Base-by-base conservation (phyloP, 92 coral and sea anemone species). In the Anthopleura xanthogrammica region DNA sequence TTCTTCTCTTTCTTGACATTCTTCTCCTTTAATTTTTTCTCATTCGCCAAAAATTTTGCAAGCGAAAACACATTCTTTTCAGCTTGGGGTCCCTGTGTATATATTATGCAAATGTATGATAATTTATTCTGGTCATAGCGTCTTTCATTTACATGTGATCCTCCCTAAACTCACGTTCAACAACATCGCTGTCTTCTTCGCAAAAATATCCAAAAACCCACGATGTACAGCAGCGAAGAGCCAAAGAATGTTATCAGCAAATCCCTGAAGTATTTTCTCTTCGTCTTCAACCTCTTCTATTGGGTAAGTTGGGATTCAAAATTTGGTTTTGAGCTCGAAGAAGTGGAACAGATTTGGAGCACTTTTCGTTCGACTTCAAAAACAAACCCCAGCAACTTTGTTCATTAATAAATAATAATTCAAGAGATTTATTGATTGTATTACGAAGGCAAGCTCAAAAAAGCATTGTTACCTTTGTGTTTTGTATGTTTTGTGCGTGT, bases 231-330 rank as follows among this genome's bases (percentile, higher is more conserved):
- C 86, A 0, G 7, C 72, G 86, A 83, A 4, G 86, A 75, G 23
- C 58, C 88, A 7, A 76, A 85, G 52, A 78, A 78, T 56, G 65
- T 52, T 66, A 70, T 89, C 75, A 93, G 98, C 90, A 93, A 86
- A 80, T 89, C 86, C 29, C 74, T 97, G 66, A 97, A 97, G 79
- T 97, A 95, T 80, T 55, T 83, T 3, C 81, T 97, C 42, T 97
- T 97, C 75, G 95, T 78, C 39, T 97, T 97, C 79, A 97, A 95
- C 74, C 91, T 97, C 11, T 85, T 97, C 16, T 97, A 92, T 85
- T 97, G 99, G 99, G 99, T 97, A 89, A 92, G 99, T 92, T 79
- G 72, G 52, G 20, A 12, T 23, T 17, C 12, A 52, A 40, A 20
- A 13, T 39, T 7, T 40, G 40, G 39, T n/a, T 57, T 43, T 42